Evolutionary conservation across 2,113 vertebrate species (phyloP).

Genomic region (Cochlearius cochlearius): DNA sequence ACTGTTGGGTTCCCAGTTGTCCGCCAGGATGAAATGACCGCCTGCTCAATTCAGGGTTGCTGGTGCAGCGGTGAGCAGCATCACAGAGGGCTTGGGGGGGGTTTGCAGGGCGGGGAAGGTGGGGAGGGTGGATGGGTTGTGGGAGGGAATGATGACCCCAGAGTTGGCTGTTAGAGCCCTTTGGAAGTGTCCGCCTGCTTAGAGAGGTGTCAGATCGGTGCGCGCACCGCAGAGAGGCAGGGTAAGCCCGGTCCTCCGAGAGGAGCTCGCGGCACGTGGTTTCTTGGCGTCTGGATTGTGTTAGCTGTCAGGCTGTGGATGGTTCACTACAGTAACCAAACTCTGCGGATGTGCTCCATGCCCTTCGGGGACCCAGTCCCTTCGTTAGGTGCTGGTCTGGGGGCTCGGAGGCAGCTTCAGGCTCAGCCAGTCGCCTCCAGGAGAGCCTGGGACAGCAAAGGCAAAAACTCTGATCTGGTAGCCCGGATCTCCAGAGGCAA

Average conservation of each 20-base stretch:
- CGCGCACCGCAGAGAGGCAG: neutral
- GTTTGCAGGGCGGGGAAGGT: neutral
- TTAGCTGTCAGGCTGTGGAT: neutral
- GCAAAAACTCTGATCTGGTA: neutral
- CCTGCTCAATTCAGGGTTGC: neutral
- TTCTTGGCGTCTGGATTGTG: neutral
- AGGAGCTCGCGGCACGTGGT: neutral
- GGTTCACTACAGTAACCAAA: constrained; percentile 8
- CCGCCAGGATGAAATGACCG: neutral
- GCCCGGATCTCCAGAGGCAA: neutral
- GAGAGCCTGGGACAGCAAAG: neutral
- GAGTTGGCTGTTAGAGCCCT: neutral
- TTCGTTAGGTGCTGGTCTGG: fast-evolving
- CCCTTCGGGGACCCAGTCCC: neutral
- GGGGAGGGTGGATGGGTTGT: neutral
- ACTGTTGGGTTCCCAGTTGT: neutral
- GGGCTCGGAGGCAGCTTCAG: neutral
- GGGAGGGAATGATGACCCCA: neutral
- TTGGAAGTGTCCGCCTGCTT: neutral
- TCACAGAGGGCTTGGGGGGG: neutral
- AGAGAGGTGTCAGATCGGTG: neutral
- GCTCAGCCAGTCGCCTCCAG: neutral
- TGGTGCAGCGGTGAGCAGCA: neutral
- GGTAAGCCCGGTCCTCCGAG: neutral
- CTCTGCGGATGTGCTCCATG: neutral